phyloP scores from a whole-genome alignment of 2,113 vertebrate genomes.

The Upupa epops region DNA sequence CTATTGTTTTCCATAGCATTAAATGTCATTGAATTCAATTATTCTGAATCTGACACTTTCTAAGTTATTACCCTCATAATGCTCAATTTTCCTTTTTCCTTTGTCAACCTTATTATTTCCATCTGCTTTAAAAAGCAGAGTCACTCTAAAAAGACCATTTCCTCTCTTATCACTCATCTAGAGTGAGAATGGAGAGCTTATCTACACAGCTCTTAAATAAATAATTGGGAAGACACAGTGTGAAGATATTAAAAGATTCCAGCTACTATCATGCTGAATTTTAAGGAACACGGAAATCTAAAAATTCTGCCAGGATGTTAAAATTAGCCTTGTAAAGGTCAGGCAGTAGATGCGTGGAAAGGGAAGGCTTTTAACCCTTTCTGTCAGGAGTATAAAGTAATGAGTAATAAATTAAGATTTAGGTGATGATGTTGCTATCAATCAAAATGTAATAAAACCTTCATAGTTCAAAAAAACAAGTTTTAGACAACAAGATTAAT shows the following conservation, averaged over 20 bases:
- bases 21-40: conserved; percentile 97
- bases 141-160: conserved; percentile 61
- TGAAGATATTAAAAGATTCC: not conserved
- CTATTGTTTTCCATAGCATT: conserved; percentile 94
- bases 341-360: not conserved
- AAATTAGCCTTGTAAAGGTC: not conserved
- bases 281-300: not conserved
- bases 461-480: not conserved
- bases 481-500: not conserved
- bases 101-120: conserved; percentile 80
- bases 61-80: conserved; percentile 82
- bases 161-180: conserved; percentile 40
- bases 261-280: not conserved
- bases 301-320: not conserved
- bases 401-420: not conserved
- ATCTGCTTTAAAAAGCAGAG: conserved; percentile 70
- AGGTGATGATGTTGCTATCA: not conserved
- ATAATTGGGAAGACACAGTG: not conserved
- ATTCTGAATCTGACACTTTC: conserved; percentile 83
- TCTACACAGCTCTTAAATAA: not conserved
- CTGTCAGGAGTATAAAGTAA: not conserved
- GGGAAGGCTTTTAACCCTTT: conserved; percentile 2
- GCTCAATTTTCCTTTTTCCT: conserved; percentile 77
- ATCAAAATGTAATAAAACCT: not conserved
- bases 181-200: conserved; percentile 15